Percentiles rank a stretch among this genome's conserved stretches.
These are phyloP conservation scores for Gouania willdenowi DNA, from an alignment of 2,797 vertebrate species.

Conservation along the genomic window DNA sequence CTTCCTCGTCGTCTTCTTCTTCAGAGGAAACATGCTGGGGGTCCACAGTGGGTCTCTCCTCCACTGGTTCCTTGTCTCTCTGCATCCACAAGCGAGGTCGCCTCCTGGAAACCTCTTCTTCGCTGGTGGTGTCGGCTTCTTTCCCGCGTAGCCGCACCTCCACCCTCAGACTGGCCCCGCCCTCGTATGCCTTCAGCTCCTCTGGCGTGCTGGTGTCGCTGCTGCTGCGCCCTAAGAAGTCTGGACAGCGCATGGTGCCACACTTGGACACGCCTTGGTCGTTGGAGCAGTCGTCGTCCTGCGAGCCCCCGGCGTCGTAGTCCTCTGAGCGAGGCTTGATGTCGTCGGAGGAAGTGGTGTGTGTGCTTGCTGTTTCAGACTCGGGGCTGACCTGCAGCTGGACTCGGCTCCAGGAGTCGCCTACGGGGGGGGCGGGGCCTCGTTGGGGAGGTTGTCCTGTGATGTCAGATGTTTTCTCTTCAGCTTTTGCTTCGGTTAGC, in stretches of 20 bases:
- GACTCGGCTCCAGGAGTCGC: conserved; percentile 81
- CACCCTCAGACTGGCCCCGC: conserved; percentile 85
- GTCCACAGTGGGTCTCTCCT: conserved; percentile 61
- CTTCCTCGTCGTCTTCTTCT: conserved; percentile 91
- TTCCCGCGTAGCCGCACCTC: conserved; percentile 83
- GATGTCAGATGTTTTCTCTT: conserved; percentile 11
- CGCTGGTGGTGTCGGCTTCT: conserved; percentile 85
- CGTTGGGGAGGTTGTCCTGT: conserved; percentile 30
- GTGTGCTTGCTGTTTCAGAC: conserved; percentile 88
- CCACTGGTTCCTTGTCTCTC: conserved; percentile 55
- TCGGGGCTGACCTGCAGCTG: conserved; percentile 89
- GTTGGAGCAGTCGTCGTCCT: conserved; percentile 94
- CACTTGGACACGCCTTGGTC: conserved; percentile 91
- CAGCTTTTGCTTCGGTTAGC: conserved; percentile 2
- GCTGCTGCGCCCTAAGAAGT: conserved; percentile 96
- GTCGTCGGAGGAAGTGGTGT: conserved; percentile 95
- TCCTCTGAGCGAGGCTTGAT: conserved; percentile 98
- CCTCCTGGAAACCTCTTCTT: conserved; percentile 82
- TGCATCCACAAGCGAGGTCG: conserved; percentile 81
- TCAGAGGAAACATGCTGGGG: conserved; percentile 90
- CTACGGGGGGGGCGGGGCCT: conserved; percentile 67
- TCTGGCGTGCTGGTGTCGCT: conserved; percentile 98
- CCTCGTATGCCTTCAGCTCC: conserved; percentile 91
- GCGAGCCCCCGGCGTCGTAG: conserved; percentile 96
- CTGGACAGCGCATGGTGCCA: conserved; percentile 90